Percentiles rank a stretch among this genome's conserved stretches.
Evolutionary conservation across 2,888 invertebrate species (phyloP).

Genomic region (Thymelicus acteon): DNA sequence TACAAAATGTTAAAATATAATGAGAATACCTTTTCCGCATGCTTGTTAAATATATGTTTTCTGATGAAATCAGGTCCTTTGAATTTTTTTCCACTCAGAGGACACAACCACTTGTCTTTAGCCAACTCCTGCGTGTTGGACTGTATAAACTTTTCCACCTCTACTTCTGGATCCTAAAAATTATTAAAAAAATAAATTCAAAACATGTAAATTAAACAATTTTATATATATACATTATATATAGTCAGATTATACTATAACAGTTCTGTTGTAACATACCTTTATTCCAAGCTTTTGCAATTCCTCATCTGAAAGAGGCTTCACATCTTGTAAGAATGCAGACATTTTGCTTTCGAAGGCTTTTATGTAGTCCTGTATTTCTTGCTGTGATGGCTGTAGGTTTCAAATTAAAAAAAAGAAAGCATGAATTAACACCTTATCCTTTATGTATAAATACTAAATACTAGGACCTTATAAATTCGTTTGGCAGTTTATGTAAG

Average conservation of each 20-base stretch:
- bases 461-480: background rate
- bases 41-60: slow-evolving; percentile 99
- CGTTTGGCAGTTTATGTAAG: background rate
- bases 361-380: slow-evolving; percentile 90
- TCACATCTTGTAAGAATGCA: slow-evolving; percentile 92
- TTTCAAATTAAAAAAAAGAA: slow-evolving; percentile 37
- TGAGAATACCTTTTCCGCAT: slow-evolving; percentile 91
- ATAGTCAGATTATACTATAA: slow-evolving; percentile 56
- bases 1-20: background rate
- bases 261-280: slow-evolving; percentile 65
- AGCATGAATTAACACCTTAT: background rate
- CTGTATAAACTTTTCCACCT: slow-evolving; percentile 97
- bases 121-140: slow-evolving; percentile 98
- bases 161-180: slow-evolving; percentile 84
- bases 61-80: slow-evolving; percentile 99
- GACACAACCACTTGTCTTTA: slow-evolving; percentile 99
- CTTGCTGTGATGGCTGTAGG: slow-evolving; percentile 87
- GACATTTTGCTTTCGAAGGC: slow-evolving; percentile 96
- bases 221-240: slow-evolving; percentile 3
- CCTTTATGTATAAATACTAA: background rate
- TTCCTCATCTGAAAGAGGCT: slow-evolving; percentile 90
- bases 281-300: slow-evolving; percentile 93
- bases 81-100: slow-evolving; percentile 99
- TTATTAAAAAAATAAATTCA: slow-evolving; percentile 9
- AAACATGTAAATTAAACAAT: background rate